phyloP scores from a whole-genome alignment of 64 coral and sea anemone genomes.

The Montipora foliosa region DNA sequence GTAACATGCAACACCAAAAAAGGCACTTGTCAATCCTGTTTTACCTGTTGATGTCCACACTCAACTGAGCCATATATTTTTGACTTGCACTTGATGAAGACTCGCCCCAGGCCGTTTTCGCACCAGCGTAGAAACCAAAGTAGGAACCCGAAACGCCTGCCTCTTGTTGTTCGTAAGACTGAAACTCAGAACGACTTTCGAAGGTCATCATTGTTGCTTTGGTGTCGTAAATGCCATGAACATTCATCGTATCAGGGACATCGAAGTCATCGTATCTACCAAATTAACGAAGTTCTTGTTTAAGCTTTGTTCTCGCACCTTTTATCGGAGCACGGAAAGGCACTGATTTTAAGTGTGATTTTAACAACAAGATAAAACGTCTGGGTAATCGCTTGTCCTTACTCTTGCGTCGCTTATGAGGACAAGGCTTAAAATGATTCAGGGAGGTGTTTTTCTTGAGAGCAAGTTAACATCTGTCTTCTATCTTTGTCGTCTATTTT shows the following conservation, averaged over 20 bases:
- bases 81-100: background rate
- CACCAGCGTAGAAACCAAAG: constrained; percentile 65
- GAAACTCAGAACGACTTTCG: constrained; percentile 30
- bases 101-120: constrained; percentile 1
- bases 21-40: no score
- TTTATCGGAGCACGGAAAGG: no score
- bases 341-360: no score
- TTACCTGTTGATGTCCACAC: constrained; percentile 44
- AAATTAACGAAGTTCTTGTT: background rate
- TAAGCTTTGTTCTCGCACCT: background rate
- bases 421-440: no score
- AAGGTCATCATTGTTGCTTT: constrained; percentile 37
- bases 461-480: no score
- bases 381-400: no score
- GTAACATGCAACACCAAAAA: no score
- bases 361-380: no score
- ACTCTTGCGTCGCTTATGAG: no score
- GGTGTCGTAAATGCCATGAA: constrained; percentile 63
- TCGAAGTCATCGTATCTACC: constrained; percentile 60
- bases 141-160: constrained; percentile 57
- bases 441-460: no score
- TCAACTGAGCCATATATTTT: constrained; percentile 6
- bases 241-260: constrained; percentile 76
- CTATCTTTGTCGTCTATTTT: no score
- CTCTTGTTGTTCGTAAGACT: constrained; percentile 27